A percentile compares a stretch with the other conserved stretches of the same genome.
Conservation (phyloP, 2,888 invertebrate genomes). For the Cantharis lateralis region DNA sequence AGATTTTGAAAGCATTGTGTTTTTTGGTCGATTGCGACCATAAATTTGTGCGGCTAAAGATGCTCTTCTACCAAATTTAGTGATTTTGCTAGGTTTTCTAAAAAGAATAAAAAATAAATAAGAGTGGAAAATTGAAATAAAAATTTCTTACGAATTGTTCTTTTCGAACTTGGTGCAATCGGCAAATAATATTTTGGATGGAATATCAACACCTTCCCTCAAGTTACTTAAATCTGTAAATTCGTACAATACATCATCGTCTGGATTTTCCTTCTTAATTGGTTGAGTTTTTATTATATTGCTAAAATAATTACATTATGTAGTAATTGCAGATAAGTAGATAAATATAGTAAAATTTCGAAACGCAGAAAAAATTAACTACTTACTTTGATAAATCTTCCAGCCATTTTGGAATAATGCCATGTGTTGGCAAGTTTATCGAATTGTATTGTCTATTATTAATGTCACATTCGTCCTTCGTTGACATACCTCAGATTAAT, state of each 20-base stretch:
- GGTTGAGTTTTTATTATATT: background rate
- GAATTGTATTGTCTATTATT: constrained; percentile 9
- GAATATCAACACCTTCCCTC: constrained; percentile 13
- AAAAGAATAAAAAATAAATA: background rate
- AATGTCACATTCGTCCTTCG: constrained; percentile 14
- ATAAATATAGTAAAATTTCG: background rate
- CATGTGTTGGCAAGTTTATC: constrained; percentile 18
- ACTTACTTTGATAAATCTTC: constrained; percentile 53
- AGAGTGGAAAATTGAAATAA: background rate
- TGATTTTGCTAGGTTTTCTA: constrained; percentile 31
- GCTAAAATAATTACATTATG: background rate
- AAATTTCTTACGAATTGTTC: constrained; percentile 10
- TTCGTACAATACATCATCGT: background rate
- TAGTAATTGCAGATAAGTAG: background rate
- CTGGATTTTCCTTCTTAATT: background rate
- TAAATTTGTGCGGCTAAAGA: constrained; percentile 41
- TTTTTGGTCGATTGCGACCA: constrained; percentile 36
- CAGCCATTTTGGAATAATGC: constrained; percentile 51
- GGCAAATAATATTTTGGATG: constrained; percentile 3
- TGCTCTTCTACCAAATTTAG: constrained; percentile 46
- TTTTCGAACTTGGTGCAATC: constrained; percentile 10
- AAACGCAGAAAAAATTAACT: background rate
- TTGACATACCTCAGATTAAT: constrained; percentile 23
- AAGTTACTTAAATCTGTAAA: constrained; percentile 8
- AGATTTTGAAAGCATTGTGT: constrained; percentile 36